Percentiles rank a stretch among this genome's conserved stretches.
phyloP scores from a whole-genome alignment of 1,140 invertebrate genomes.

The Leguminivora glycinivorella region DNA sequence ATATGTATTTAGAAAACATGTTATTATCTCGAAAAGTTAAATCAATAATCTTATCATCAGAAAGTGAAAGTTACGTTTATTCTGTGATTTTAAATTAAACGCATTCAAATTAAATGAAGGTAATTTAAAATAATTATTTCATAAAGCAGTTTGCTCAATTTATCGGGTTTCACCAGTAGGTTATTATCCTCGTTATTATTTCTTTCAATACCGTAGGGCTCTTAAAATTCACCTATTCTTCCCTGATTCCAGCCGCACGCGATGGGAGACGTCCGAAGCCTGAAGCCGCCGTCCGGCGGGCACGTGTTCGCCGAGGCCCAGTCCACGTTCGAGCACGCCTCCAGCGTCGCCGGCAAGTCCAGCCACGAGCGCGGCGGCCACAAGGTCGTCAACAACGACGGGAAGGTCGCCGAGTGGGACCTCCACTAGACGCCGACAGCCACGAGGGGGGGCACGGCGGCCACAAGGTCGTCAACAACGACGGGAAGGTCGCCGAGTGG shows the following conservation, averaged over 20 bases:
- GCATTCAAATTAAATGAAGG: too few species aligned
- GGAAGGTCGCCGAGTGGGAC: conserved; percentile 42
- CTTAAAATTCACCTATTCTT: not conserved
- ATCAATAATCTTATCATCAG: too few species aligned
- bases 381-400: conserved; percentile 53
- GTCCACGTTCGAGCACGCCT: conserved; percentile 44
- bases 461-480: conserved; percentile 50
- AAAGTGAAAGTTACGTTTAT: too few species aligned
- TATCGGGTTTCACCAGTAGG: too few species aligned
- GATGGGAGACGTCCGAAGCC: conserved; percentile 37
- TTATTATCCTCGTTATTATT: too few species aligned
- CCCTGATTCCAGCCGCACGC: conserved; percentile 29
- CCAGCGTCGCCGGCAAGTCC: conserved; percentile 48
- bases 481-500: conserved; percentile 46
- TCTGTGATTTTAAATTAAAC: too few species aligned
- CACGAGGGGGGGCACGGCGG: conserved; percentile 46
- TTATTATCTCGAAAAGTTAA: too few species aligned
- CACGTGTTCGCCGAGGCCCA: conserved; percentile 54
- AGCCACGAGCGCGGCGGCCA: conserved; percentile 44
- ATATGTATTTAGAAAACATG: too few species aligned
- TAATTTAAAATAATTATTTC: too few species aligned
- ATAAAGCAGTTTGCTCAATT: too few species aligned
- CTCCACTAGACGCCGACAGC: too few species aligned
- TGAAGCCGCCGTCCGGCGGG: conserved; percentile 45
- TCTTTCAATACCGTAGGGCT: too few species aligned